phyloP scores from a whole-genome alignment of 2,888 invertebrate genomes.

The Alloscopus bannaensis region DNA sequence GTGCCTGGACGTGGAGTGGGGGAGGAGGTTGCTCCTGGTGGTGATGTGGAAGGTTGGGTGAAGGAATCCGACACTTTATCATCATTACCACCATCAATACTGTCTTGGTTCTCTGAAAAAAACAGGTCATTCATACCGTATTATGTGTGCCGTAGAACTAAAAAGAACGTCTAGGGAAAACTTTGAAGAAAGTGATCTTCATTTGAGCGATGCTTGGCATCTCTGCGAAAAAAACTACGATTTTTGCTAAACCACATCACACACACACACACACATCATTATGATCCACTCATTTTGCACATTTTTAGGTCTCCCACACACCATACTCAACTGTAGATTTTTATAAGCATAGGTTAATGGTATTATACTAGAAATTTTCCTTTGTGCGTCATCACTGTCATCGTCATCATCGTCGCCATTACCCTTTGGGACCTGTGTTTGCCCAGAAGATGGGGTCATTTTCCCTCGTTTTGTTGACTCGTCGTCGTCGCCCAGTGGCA shows the following conservation, averaged over 20 bases:
- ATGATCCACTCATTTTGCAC: too few relatives aligned
- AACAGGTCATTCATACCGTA: too few relatives aligned
- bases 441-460: slow-evolving; percentile 41
- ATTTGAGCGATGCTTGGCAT: background rate
- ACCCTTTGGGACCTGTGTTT: slow-evolving; percentile 33
- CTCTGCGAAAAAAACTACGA: background rate
- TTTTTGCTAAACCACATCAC: background rate
- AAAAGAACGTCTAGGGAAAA: too few relatives aligned
- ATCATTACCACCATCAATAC: slow-evolving; percentile 12
- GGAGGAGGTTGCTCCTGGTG: slow-evolving; percentile 11
- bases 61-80: slow-evolving; percentile 31
- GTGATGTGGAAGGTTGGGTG: background rate
- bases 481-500: background rate
- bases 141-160: too few relatives aligned
- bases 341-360: too few relatives aligned
- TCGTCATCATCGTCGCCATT: slow-evolving; percentile 37
- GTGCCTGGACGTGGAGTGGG: slow-evolving; percentile 4
- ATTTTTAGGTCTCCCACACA: too few relatives aligned
- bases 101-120: slow-evolving; percentile 26
- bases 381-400: background rate
- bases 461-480: slow-evolving; percentile 16
- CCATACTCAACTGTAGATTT: too few relatives aligned
- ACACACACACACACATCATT: too few relatives aligned
- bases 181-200: too few relatives aligned
- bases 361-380: background rate